phyloP scores from a whole-genome alignment of 2,797 vertebrate species.

The Acanthurus lineatus region DNA sequence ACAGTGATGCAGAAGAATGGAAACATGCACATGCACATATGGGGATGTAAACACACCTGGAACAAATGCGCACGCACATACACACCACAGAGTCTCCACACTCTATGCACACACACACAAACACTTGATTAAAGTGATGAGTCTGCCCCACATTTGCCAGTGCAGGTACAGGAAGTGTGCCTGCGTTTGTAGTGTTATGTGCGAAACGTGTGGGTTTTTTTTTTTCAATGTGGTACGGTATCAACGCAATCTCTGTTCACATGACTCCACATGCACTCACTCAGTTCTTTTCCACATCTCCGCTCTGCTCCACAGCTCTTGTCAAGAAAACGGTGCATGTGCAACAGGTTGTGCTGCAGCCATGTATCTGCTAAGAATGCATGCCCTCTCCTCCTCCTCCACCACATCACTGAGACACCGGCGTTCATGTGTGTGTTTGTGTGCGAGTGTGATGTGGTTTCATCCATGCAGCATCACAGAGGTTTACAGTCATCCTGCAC shows the following conservation, averaged over 20 bases:
- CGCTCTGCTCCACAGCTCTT: not conserved
- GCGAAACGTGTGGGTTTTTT: slow-evolving; percentile 33
- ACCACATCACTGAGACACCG: slow-evolving; percentile 44
- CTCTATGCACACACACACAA: slow-evolving; percentile 1
- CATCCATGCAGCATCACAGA: slow-evolving; percentile 48
- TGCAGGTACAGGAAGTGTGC: slow-evolving; percentile 53
- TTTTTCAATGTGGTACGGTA: slow-evolving; percentile 48
- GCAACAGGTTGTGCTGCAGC: not conserved
- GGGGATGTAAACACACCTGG: slow-evolving; percentile 25
- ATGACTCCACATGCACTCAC: slow-evolving; percentile 2
- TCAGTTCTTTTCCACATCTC: slow-evolving; percentile 36
- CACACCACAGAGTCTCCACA: not conserved
- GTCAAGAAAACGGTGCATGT: not conserved
- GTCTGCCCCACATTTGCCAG: slow-evolving; percentile 31
- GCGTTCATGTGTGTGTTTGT: not conserved
- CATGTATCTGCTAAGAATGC: slow-evolving; percentile 16
- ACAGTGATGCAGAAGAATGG: slow-evolving; percentile 1
- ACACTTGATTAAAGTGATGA: slow-evolving; percentile 18
- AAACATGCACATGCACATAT: not conserved
- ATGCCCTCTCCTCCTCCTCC: slow-evolving; percentile 19
- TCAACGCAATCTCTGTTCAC: slow-evolving; percentile 33
- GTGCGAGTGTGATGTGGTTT: slow-evolving; percentile 51
- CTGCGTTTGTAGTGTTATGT: slow-evolving; percentile 42
- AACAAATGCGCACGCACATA: not conserved
- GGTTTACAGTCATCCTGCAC: slow-evolving; percentile 74